Evolutionary conservation across 35 echinoderm and acorn worm species (phyloP).

Genomic region (Apostichopus californicus): DNA sequence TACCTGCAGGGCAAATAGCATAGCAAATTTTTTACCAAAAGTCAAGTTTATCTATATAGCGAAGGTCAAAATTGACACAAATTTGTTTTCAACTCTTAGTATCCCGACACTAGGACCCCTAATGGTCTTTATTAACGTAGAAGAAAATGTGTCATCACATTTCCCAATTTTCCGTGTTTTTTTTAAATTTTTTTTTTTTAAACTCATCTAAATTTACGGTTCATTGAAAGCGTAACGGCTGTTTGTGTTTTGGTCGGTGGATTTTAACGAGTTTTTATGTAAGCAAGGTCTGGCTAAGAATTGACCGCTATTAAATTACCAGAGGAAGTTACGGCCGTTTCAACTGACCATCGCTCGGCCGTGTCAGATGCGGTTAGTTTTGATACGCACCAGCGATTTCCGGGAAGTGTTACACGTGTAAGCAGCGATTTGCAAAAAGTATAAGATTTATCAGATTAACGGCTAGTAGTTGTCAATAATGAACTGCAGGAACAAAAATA

Average conservation of each 20-base stretch:
- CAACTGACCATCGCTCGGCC: constrained; percentile 17
- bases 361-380: neutral
- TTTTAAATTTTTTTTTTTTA: neutral
- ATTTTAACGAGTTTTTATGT: neutral
- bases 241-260: constrained; percentile 18
- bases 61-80: neutral
- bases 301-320: constrained; percentile 41
- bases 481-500: neutral
- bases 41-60: too few species aligned
- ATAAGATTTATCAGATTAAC: neutral
- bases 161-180: neutral
- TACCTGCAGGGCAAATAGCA: too few species aligned
- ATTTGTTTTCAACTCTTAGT: neutral
- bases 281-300: constrained; percentile 1
- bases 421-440: neutral
- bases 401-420: neutral
- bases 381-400: neutral
- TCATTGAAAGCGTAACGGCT: neutral
- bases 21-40: too few species aligned
- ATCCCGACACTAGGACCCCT: neutral
- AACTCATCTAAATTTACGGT: neutral
- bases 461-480: neutral
- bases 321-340: neutral
- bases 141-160: neutral
- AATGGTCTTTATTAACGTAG: neutral